Conservation (phyloP, 2,888 invertebrate genomes). For the Carcina quercana region DNA sequence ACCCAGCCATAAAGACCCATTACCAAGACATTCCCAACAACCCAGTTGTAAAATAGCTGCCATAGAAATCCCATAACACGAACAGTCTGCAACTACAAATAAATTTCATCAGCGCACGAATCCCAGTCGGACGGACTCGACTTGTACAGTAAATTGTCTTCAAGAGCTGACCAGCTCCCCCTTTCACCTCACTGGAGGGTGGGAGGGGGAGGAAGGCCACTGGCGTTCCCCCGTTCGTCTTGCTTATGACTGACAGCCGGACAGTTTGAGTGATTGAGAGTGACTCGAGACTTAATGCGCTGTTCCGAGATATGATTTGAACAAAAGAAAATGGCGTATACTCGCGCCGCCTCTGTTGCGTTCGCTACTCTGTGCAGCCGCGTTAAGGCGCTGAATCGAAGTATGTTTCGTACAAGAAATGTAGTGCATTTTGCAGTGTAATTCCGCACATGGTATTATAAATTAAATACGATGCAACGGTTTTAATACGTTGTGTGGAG, state of each 20-base stretch:
- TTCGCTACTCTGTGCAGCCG: slow-evolving; percentile 30
- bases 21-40: no score
- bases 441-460: slow-evolving; percentile 49
- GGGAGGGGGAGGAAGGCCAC: slow-evolving; percentile 45
- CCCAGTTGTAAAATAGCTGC: no score
- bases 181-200: slow-evolving; percentile 37
- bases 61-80: slow-evolving; percentile 48
- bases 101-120: slow-evolving; percentile 64
- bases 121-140: slow-evolving; percentile 52
- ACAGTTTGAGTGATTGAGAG: slow-evolving; percentile 73
- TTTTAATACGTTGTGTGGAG: slow-evolving; percentile 50
- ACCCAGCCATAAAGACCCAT: no score
- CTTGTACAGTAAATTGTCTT: slow-evolving; percentile 71
- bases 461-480: slow-evolving; percentile 62
- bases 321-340: slow-evolving; percentile 29
- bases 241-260: slow-evolving; percentile 72
- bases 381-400: slow-evolving; percentile 13
- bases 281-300: slow-evolving; percentile 72
- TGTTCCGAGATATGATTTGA: slow-evolving; percentile 44
- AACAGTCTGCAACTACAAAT: slow-evolving; percentile 48
- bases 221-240: slow-evolving; percentile 67
- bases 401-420: neutral
- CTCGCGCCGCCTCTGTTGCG: slow-evolving; percentile 25
- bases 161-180: slow-evolving; percentile 67
- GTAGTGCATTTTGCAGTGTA: slow-evolving; percentile 8